Evolutionary conservation across 2,113 vertebrate species (phyloP), one percentile per base, ranked within the genome.

Genomic region (Sturnira hondurensis): DNA sequence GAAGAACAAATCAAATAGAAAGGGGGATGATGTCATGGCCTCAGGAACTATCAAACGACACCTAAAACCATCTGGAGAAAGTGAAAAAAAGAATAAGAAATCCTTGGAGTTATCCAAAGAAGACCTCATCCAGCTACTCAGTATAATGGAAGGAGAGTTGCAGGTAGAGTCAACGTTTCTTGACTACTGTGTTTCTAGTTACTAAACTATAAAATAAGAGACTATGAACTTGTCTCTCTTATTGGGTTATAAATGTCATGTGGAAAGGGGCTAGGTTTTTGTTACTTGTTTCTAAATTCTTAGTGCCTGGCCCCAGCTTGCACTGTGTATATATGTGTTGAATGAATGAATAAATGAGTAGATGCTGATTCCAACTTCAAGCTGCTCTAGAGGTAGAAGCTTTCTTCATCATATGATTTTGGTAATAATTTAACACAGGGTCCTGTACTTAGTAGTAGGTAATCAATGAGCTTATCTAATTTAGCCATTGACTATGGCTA

Each of bases 131-230:
- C 99, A 98, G 33, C 98, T 99, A 68, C 99, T 99, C 94, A 99
- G 99, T 50, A 98, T 99, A 97, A 99, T 99, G 99, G 99, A 99
- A 96, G 99, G 99, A 96, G 99, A 99, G 91, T 96, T 99, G 24
- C 99, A 99, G 99, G 99, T 99, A 98, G 91, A 92, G 36, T 81
- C 41, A 70, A 0, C n/a, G 67, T 4, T 81, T 70, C 65, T 96
- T 14, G 52, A 3, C 12, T 58, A 17, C 12, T 43, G 7, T 50
- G 67, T 78, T 45, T 90, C 54, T 68, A 31, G 58, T 84, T 76
- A 22, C 73, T 56, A 45, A 33, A 4, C 16, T 68, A 31, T 94
- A 54, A 65, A 41, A 71, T 56, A 58, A 89, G 65, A 82, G 33
- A 31, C 15, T 14, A 3, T 63, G 61, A 52, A 19, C 31, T 33